Conservation (phyloP, 2,113 vertebrate genomes). For the Sturnus vulgaris region DNA sequence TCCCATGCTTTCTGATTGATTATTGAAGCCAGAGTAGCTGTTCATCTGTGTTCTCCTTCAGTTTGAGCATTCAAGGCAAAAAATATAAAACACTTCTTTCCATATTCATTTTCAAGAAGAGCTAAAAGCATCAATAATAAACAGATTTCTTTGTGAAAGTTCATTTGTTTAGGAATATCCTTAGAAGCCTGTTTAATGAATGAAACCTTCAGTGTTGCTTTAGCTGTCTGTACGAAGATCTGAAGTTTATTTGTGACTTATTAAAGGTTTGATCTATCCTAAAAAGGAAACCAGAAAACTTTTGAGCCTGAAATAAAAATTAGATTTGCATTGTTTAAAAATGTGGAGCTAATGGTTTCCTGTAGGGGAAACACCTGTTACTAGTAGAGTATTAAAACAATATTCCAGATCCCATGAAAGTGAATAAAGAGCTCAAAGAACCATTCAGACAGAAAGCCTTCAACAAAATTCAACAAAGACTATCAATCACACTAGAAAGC, state of each 20-base stretch:
- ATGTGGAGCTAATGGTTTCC: constrained; percentile 18
- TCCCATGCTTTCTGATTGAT: not conserved
- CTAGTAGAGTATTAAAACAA: constrained; percentile 37
- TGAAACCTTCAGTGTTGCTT: not conserved
- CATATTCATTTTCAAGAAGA: not conserved
- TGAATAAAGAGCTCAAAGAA: constrained; percentile 59
- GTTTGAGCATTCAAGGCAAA: not conserved
- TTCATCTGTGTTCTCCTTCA: not conserved
- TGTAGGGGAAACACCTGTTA: constrained; percentile 51
- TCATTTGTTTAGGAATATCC: not conserved
- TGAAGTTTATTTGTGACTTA: not conserved
- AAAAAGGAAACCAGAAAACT: not conserved
- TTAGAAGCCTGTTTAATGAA: not conserved
- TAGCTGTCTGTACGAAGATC: not conserved
- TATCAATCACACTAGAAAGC: constrained; percentile 53
- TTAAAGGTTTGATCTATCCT: not conserved
- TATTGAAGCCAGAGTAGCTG: not conserved
- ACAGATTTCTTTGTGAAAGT: not conserved
- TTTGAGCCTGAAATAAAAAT: constrained; percentile 26
- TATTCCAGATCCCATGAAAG: constrained; percentile 31
- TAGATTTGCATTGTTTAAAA: constrained; percentile 50
- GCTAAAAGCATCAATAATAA: not conserved
- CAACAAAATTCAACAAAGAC: constrained; percentile 26
- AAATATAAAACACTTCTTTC: rapidly evolving
- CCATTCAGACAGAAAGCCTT: constrained; percentile 48